A percentile compares a stretch with the other conserved stretches of the same genome.
Conservation (phyloP, 2,888 invertebrate species). For the Mechanitis messenoides region DNA sequence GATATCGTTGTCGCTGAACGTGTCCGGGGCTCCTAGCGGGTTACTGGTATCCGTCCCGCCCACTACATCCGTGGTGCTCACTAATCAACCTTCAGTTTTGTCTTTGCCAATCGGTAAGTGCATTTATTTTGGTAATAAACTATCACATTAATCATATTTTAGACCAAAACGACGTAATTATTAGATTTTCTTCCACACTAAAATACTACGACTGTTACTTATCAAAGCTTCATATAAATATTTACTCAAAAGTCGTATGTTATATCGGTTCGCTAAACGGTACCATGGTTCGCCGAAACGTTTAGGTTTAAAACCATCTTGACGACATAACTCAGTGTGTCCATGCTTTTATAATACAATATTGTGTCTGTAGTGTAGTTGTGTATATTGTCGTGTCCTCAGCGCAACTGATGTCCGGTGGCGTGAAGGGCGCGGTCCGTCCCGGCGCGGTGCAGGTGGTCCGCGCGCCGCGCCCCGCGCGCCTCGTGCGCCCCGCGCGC, state of each 20-base stretch:
- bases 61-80: constrained; percentile 67
- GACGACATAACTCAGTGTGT: background rate
- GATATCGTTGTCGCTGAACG: constrained; percentile 85
- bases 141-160: too few relatives aligned
- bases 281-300: too few relatives aligned
- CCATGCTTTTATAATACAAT: too few relatives aligned
- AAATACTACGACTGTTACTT: too few relatives aligned
- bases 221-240: too few relatives aligned
- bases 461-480: constrained; percentile 40
- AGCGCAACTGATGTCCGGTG: constrained; percentile 81
- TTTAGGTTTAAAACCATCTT: background rate
- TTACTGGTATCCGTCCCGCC: constrained; percentile 82
- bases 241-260: too few relatives aligned
- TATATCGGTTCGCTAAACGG: too few relatives aligned
- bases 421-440: constrained; percentile 75
- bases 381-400: constrained; percentile 9
- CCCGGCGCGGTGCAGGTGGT: constrained; percentile 56
- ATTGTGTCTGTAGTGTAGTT: too few relatives aligned
- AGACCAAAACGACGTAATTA: too few relatives aligned
- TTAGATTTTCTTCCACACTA: too few relatives aligned
- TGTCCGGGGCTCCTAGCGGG: constrained; percentile 81
- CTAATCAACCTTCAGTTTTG: constrained; percentile 76
- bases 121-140: too few relatives aligned
- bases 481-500: constrained; percentile 34
- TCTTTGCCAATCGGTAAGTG: constrained; percentile 78